Evolutionary conservation across 2,113 vertebrate genomes (phyloP).

Genomic region (Xiphophorus maculatus): DNA sequence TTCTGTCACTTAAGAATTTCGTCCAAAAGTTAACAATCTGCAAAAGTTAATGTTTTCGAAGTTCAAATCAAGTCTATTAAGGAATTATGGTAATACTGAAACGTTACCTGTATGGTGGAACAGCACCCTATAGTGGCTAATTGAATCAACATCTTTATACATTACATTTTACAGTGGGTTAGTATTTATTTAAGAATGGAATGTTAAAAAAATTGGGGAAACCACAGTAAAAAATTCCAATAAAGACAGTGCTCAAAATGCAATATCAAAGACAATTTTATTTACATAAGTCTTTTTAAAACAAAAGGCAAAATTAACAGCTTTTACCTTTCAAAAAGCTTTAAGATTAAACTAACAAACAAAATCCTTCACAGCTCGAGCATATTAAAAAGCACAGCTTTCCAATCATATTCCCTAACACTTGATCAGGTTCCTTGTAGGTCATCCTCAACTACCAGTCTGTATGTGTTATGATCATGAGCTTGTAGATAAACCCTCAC

Average conservation of each 20-base stretch:
- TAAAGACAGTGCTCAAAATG: neutral
- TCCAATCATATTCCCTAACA: conserved; percentile 27
- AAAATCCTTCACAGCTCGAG: conserved; percentile 59
- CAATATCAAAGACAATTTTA: conserved; percentile 73
- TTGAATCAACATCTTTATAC: neutral
- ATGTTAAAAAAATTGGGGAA: neutral
- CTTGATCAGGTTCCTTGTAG: conserved; percentile 25
- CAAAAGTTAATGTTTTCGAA: neutral
- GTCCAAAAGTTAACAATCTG: no score
- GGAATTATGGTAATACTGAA: neutral
- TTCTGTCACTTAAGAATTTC: neutral
- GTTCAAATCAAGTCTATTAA: neutral
- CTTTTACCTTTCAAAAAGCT: conserved; percentile 61
- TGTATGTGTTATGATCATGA: conserved; percentile 29
- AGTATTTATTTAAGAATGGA: neutral
- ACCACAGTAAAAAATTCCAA: neutral
- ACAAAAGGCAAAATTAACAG: conserved; percentile 68
- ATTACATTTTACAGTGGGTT: neutral
- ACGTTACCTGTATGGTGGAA: neutral
- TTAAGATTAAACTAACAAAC: conserved; percentile 41
- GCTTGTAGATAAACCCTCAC: conserved; percentile 24
- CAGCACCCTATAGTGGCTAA: neutral
- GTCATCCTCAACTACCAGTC: conserved; percentile 7
- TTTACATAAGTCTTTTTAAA: conserved; percentile 74
- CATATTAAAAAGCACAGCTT: conserved; percentile 54